Percentiles rank a stretch among this genome's conserved stretches.
Conservation (phyloP, 2,888 invertebrate genomes). For the Ctenicera cuprea region DNA sequence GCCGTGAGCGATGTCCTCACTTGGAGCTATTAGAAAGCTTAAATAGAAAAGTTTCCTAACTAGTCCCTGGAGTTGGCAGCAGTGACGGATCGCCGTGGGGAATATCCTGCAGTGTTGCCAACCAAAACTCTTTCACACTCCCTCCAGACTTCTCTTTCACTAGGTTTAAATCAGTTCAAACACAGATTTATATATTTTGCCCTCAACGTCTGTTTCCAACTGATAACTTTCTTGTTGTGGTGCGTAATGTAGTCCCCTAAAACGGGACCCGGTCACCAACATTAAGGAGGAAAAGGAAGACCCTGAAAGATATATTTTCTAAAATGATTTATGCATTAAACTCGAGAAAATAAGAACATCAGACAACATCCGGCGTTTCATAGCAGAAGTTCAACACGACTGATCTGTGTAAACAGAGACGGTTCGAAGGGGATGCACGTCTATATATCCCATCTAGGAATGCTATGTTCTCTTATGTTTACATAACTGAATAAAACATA, state of each 20-base stretch:
- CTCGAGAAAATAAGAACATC: slow-evolving; percentile 31
- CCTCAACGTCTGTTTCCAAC: slow-evolving; percentile 30
- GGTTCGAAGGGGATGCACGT: slow-evolving; percentile 12
- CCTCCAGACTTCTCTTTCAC: slow-evolving; percentile 31
- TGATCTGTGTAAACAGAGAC: slow-evolving; percentile 25
- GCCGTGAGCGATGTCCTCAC: slow-evolving; percentile 53
- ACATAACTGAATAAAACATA: slow-evolving; percentile 29
- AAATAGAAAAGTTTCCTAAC: slow-evolving; percentile 61
- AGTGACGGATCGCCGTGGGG: slow-evolving; percentile 61
- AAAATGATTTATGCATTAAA: slow-evolving; percentile 29
- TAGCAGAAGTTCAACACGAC: slow-evolving; percentile 19
- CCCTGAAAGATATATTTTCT: neutral
- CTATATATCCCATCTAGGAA: slow-evolving; percentile 24
- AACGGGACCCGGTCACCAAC: neutral
- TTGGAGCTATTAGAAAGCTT: slow-evolving; percentile 53
- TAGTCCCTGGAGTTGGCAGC: slow-evolving; percentile 59
- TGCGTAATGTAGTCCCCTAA: neutral
- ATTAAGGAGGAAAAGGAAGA: neutral
- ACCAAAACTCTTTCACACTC: slow-evolving; percentile 49
- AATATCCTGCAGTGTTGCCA: slow-evolving; percentile 55
- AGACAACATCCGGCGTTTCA: slow-evolving; percentile 23
- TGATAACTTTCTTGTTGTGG: slow-evolving; percentile 29
- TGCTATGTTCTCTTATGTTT: slow-evolving; percentile 28
- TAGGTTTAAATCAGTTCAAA: slow-evolving; percentile 40
- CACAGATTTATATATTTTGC: slow-evolving; percentile 43